Conservation (phyloP, 2,888 invertebrate genomes). For the Leptinotarsa haldemani region DNA sequence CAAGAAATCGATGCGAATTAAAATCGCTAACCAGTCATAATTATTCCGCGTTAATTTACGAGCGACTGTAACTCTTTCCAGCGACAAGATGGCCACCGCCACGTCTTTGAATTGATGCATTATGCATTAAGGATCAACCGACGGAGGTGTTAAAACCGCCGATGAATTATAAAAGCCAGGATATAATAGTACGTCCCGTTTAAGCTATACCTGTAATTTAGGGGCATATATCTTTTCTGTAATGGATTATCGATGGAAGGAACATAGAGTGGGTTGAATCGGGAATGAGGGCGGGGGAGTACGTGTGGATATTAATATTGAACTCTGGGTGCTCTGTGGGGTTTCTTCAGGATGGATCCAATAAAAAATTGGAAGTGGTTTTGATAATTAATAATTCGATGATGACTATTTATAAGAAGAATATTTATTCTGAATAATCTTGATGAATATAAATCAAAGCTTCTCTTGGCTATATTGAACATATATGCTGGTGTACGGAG, state of each 20-base stretch:
- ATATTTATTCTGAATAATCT: no score
- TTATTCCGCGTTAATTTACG: slow-evolving; percentile 24
- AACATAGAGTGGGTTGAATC: slow-evolving; percentile 17
- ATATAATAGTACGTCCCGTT: slow-evolving; percentile 48
- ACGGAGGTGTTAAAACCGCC: slow-evolving; percentile 59
- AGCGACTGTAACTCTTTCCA: slow-evolving; percentile 15
- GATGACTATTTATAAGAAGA: neutral
- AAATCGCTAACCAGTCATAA: slow-evolving; percentile 11
- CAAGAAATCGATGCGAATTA: slow-evolving; percentile 7
- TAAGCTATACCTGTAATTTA: slow-evolving; percentile 54
- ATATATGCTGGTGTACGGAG: no score
- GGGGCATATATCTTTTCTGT: slow-evolving; percentile 50
- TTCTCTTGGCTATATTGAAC: no score
- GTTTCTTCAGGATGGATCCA: slow-evolving; percentile 1
- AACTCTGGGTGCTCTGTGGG: slow-evolving; percentile 3
- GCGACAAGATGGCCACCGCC: slow-evolving; percentile 31
- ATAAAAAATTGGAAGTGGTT: neutral
- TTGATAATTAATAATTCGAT: neutral
- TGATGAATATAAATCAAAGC: no score
- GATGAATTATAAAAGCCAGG: slow-evolving; percentile 61
- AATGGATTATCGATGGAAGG: slow-evolving; percentile 42
- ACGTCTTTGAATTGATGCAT: slow-evolving; percentile 55
- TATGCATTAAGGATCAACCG: slow-evolving; percentile 57
- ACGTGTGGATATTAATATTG: slow-evolving; percentile 6
- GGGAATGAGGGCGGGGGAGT: slow-evolving; percentile 2